Evolutionary conservation across 37 sponge, comb jelly and placozoan species (phyloP).

Genomic region (Ianthella basta): DNA sequence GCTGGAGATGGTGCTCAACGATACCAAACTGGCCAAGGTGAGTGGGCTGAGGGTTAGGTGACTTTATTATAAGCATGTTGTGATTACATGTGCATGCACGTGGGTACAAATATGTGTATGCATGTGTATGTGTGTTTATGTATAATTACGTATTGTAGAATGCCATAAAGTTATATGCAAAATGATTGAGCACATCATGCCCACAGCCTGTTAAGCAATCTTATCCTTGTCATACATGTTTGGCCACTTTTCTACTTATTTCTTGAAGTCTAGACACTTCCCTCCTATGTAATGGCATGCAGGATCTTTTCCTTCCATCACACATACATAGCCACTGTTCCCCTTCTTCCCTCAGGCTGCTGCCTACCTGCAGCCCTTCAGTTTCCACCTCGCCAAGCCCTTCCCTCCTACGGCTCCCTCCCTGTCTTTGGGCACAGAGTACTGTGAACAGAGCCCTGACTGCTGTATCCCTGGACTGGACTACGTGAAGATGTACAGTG

Average conservation of each 20-base stretch:
- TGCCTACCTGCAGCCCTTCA: slow-evolving; percentile 61
- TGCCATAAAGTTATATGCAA: no score
- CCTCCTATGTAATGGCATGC: no score
- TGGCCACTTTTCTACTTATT: no score
- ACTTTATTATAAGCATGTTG: not conserved
- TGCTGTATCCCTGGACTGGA: slow-evolving; percentile 46
- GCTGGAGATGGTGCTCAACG: slow-evolving; percentile 45
- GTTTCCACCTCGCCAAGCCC: slow-evolving; percentile 37
- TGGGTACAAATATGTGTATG: slow-evolving; percentile 27
- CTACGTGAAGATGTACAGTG: slow-evolving; percentile 56
- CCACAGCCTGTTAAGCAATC: no score
- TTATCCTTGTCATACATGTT: no score
- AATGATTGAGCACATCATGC: no score
- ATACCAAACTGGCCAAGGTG: slow-evolving; percentile 55
- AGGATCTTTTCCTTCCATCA: no score
- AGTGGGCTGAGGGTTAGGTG: no score
- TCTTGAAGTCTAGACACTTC: no score
- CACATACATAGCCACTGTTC: no score
- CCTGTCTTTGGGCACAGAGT: slow-evolving; percentile 58
- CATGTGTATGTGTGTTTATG: slow-evolving; percentile 18
- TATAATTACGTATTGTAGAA: not conserved
- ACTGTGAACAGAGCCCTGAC: slow-evolving; percentile 41
- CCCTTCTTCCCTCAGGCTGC: slow-evolving; percentile 44
- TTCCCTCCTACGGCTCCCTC: slow-evolving; percentile 47
- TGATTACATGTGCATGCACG: not conserved